These are phyloP conservation scores for Hippocampus barbouri DNA, from an alignment of 2,113 vertebrate genomes.

Conservation along the genomic window DNA sequence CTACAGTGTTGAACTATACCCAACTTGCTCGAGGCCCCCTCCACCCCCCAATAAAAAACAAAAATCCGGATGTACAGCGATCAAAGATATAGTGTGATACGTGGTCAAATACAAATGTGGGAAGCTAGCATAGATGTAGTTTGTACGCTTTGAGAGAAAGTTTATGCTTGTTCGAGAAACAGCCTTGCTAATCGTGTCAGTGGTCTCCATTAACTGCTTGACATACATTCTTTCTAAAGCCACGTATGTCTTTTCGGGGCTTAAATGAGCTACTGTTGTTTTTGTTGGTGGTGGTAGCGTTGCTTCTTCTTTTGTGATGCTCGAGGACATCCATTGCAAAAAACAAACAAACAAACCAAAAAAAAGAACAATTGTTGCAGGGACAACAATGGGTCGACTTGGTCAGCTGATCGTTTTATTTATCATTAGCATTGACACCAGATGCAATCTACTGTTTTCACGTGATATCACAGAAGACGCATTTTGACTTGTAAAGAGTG, in stretches of 20 bases:
- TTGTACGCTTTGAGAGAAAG: too few relatives aligned
- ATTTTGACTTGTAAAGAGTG: slow-evolving; percentile 81
- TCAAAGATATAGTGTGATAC: background rate
- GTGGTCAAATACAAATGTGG: too few relatives aligned
- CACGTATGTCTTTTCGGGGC: too few relatives aligned
- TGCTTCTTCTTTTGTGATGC: background rate
- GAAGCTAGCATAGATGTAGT: too few relatives aligned
- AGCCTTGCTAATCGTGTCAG: too few relatives aligned
- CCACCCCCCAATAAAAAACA: too few relatives aligned
- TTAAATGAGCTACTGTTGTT: background rate
- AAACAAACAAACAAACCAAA: too few relatives aligned
- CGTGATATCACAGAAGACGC: slow-evolving; percentile 80
- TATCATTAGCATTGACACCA: slow-evolving; percentile 81
- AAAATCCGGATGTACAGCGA: background rate
- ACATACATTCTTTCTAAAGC: too few relatives aligned
- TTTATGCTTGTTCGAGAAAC: too few relatives aligned
- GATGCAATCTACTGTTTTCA: slow-evolving; percentile 70
- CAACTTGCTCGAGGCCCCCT: too few relatives aligned
- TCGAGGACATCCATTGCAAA: background rate
- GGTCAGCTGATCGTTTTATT: slow-evolving; percentile 85
- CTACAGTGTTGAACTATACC: too few relatives aligned
- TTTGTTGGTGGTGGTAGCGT: background rate
- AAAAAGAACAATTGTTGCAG: background rate
- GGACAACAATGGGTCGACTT: slow-evolving; percentile 31
- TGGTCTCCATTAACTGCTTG: too few relatives aligned